Conservation (phyloP, 2,888 invertebrate species). For the Bruchidius siliquastri region DNA sequence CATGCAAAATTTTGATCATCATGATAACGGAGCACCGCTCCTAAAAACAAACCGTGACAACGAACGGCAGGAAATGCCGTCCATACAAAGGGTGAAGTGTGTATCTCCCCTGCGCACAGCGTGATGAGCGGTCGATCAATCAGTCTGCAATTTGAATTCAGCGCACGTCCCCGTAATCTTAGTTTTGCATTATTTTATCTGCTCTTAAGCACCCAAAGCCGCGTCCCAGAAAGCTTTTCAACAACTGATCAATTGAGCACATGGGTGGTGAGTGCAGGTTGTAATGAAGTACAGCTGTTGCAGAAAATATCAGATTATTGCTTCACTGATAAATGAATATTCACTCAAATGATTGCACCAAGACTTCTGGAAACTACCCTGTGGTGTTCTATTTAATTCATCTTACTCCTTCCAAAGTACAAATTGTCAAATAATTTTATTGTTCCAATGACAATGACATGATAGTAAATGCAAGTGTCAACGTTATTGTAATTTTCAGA, state of each 20-base stretch:
- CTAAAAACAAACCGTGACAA: background rate
- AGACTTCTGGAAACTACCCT: too few species aligned
- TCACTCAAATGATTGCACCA: too few species aligned
- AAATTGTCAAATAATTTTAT: too few species aligned
- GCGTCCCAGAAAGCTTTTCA: background rate
- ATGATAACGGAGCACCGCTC: background rate
- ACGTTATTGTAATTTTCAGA: too few species aligned
- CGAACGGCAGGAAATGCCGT: background rate
- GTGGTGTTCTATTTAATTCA: too few species aligned
- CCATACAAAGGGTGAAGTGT: background rate
- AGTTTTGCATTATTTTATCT: slow-evolving; percentile 48
- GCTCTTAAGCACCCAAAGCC: slow-evolving; percentile 13
- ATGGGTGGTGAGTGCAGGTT: background rate
- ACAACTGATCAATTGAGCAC: background rate
- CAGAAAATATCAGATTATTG: background rate
- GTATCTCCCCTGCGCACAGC: background rate
- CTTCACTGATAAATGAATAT: too few species aligned
- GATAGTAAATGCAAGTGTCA: too few species aligned
- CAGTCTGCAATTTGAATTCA: slow-evolving; percentile 44
- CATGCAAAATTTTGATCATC: too few species aligned
- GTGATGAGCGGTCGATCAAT: slow-evolving; percentile 33
- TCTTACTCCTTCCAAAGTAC: too few species aligned
- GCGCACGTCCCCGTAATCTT: slow-evolving; percentile 48
- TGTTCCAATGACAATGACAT: too few species aligned
- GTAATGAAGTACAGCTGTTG: background rate